Evolutionary conservation across 2,113 vertebrate species (phyloP), one percentile per base, ranked within the genome.

Genomic region (Plestiodon gilberti): DNA sequence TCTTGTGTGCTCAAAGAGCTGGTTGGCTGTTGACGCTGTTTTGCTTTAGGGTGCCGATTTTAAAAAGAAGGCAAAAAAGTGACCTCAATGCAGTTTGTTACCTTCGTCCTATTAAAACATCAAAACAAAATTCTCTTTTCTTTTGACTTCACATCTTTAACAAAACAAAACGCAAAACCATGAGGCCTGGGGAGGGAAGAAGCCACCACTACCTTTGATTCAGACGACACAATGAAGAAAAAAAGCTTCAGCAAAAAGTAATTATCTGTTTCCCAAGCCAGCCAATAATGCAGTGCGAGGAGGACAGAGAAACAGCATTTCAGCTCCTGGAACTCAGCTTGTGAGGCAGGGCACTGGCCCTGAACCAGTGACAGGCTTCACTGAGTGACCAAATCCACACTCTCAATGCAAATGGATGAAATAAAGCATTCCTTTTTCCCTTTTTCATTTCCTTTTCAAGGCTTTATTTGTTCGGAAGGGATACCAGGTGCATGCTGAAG

Each of bases 311-410:
- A 55, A 23, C 35, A 1, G 40, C 8, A 10, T 81, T 73, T 77
- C 73, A 61, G 71, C 62, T 2, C 0, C 2, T 61, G 11, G 11
- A 69, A 17, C 28, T 25, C 0, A 64, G 59, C 30, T 87, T 61
- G 17, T 40, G 10, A 10, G 33, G 2, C 18, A 67, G 20, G 28
- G 28, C 6, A 23, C 28, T 28, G 11, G 6, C 30, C 69, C 67
- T 22, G 1, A 38, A 70, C 3, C 0, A 0, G 3, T 3, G 4
- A 11, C 0, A 0, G 6, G 0, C 71, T 6, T 85, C 75, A 81
- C 65, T 80, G 0, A 0, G 0, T 30, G 25, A 0, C 9, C 2
- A 0, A 52, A 38, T 0, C 30, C 0, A 0, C 64, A 10, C 15
- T 30, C 1, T 17, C 11, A 3, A 25, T 3, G 23, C 18, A 38